Percentiles rank a stretch among this genome's conserved stretches.
These are phyloP conservation scores for Verasper variegatus DNA, from an alignment of 2,113 vertebrate genomes.

Conservation along the genomic window DNA sequence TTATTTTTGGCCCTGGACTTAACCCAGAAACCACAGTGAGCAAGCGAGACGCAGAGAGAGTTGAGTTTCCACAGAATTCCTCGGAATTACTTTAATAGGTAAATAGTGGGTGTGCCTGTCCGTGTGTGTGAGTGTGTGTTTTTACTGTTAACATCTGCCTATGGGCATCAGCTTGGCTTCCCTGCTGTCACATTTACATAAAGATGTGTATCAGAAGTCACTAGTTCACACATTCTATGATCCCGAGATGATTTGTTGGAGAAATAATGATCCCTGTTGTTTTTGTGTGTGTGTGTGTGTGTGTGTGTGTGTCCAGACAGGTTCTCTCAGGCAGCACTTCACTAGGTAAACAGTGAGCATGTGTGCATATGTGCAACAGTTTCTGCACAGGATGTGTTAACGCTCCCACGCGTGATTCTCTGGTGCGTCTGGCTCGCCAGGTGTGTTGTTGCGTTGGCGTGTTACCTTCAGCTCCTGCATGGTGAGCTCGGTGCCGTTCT, in stretches of 20 bases:
- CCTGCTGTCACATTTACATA: slow-evolving; percentile 26
- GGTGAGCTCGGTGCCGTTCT: slow-evolving; percentile 93
- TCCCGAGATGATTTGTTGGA: slow-evolving; percentile 18
- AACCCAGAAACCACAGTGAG: slow-evolving; percentile 69
- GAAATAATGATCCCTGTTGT: not conserved
- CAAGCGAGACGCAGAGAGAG: slow-evolving; percentile 47
- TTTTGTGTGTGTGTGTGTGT: not conserved
- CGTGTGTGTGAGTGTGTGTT: slow-evolving; percentile 12
- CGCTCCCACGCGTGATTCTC: not conserved
- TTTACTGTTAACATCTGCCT: slow-evolving; percentile 6
- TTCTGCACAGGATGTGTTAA: not conserved
- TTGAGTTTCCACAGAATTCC: slow-evolving; percentile 78
- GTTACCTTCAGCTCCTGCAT: slow-evolving; percentile 98
- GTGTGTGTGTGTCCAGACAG: not conserved
- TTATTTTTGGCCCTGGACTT: slow-evolving; percentile 78
- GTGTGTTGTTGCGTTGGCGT: not conserved
- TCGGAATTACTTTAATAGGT: slow-evolving; percentile 72
- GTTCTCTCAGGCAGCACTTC: not conserved
- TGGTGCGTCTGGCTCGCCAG: not conserved
- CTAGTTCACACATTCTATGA: not conserved
- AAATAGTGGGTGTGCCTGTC: slow-evolving; percentile 71
- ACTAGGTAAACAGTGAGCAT: not conserved
- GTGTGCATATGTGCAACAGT: not conserved
- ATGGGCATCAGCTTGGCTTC: slow-evolving; percentile 17
- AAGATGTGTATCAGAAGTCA: slow-evolving; percentile 24